Percentiles rank a stretch among this genome's conserved stretches.
Evolutionary conservation across 2,888 invertebrate species (phyloP).

Genomic region (Leucophenga montana): DNA sequence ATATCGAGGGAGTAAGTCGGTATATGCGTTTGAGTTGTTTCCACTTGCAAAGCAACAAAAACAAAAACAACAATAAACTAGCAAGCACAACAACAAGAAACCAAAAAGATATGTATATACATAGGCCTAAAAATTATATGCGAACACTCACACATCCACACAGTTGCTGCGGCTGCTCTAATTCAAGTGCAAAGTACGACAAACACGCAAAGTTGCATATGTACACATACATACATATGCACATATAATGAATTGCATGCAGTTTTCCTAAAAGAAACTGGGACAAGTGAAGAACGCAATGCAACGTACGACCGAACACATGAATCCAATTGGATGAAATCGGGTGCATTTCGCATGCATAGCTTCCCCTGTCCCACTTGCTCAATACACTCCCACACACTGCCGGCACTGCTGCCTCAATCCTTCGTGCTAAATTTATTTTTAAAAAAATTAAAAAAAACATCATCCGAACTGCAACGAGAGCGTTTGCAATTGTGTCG

Average conservation of each 20-base stretch:
- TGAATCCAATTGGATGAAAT: constrained; percentile 47
- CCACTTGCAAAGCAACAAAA: neutral
- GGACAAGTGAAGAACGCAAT: neutral
- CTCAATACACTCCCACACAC: neutral
- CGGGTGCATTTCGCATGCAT: constrained; percentile 26
- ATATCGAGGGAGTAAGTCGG: neutral
- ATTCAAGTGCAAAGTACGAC: constrained; percentile 15
- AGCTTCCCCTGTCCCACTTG: neutral
- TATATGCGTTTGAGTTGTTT: too few relatives aligned
- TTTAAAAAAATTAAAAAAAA: constrained; percentile 24
- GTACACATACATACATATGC: neutral
- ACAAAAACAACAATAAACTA: neutral
- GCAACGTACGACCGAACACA: neutral
- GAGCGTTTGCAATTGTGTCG: constrained; percentile 57
- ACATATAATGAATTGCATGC: neutral
- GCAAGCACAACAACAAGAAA: neutral
- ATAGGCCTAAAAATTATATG: constrained; percentile 3
- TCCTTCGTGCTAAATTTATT: constrained; percentile 58
- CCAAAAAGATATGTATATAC: neutral
- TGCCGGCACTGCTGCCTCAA: constrained; percentile 41
- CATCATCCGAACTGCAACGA: constrained; percentile 46
- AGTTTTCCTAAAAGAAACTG: constrained; percentile 17
- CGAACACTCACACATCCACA: neutral
- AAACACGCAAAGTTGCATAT: neutral
- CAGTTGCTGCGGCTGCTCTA: neutral